Percentiles rank a stretch among this genome's conserved stretches.
These are phyloP conservation scores for Scelioninae gen. 1 DNA, from an alignment of 2,888 invertebrate genomes.

Conservation along the genomic window DNA sequence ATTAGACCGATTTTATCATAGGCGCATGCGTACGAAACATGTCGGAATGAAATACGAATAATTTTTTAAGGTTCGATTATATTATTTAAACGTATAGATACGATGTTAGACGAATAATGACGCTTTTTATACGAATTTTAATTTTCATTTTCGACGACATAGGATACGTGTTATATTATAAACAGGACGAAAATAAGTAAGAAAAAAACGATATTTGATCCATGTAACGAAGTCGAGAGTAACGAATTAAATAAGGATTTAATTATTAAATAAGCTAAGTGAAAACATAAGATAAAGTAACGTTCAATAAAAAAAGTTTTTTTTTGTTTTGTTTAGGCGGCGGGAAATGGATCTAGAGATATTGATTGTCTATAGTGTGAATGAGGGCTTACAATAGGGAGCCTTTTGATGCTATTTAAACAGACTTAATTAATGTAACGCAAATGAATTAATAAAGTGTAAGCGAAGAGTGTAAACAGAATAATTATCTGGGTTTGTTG, in stretches of 20 bases:
- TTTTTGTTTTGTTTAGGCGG: conserved; percentile 40
- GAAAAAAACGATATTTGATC: conserved; percentile 60
- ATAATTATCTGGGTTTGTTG: conserved; percentile 58
- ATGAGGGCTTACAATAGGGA: conserved; percentile 82
- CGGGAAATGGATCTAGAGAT: conserved; percentile 76
- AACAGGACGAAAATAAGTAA: conserved; percentile 27
- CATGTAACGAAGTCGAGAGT: conserved; percentile 60
- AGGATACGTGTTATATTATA: conserved; percentile 77
- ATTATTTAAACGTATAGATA: conserved; percentile 72
- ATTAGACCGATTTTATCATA: conserved; percentile 67
- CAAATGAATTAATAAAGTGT: conserved; percentile 84
- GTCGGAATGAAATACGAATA: conserved; percentile 73
- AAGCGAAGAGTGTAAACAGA: conserved; percentile 83
- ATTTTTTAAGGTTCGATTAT: conserved; percentile 82
- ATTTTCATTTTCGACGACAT: conserved; percentile 82
- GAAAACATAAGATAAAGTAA: conserved; percentile 37
- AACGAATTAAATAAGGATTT: conserved; percentile 62
- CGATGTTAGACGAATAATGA: conserved; percentile 81
- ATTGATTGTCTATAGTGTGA: conserved; percentile 83
- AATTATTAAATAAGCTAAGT: conserved; percentile 11
- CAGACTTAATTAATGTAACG: conserved; percentile 84
- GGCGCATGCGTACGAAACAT: conserved; percentile 47
- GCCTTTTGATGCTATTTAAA: conserved; percentile 83
- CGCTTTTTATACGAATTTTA: conserved; percentile 84
- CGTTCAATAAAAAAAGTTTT: conserved; percentile 52